Evolutionary conservation across 2,797 vertebrate genomes (phyloP), one percentile per base, ranked within the genome.

Genomic region (Crypturellus tataupa): DNA sequence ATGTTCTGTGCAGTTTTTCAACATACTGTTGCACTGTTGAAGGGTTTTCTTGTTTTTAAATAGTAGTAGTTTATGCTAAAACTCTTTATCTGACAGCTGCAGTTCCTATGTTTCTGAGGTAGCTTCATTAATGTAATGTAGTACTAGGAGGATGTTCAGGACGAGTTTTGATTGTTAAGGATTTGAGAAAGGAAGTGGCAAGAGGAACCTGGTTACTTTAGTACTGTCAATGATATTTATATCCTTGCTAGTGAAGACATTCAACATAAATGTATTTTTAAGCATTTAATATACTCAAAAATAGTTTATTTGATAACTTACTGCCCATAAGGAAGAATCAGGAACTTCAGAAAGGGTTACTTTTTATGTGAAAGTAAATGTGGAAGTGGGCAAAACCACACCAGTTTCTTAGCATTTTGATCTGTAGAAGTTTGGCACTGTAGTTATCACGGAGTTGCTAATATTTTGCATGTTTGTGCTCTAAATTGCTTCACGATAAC

Each of bases 151-250:
- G 18, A 70, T 53, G 35, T 37, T 19, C 49, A 27, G 11, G 47
- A 53, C 6, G 7, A 29, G 10, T 51, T 65, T 10, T 87, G 25
- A 27, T 85, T 68, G 49, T 87, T 69, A 77, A 70, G 29, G 6
- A 37, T 79, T 95, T 93, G 37, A 81, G 67, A 90, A 86, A 90
- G 55, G 85, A 20, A 8, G 51, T 60, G 42, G 27, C 77, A 93
- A 68, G 55, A 78, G 29, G 47, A 58, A 84, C 44, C 17, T 16
- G 15, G 10, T n/a, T 63, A 53, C 59, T 87, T 76, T 60, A 67
- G 21, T 75, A 25, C 42, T 86, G 19, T 42, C 77, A 9, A 46
- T 83, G n/a, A 21, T 80, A 51, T 39, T 83, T 75, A 14, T 31
- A 63, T 68, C n/a, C 8, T 80, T 88, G 11, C 13, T 80, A 67